Percentiles rank a stretch among this genome's conserved stretches.
Conservation (phyloP, 2,888 invertebrate species). For the Nowickia ferox region DNA sequence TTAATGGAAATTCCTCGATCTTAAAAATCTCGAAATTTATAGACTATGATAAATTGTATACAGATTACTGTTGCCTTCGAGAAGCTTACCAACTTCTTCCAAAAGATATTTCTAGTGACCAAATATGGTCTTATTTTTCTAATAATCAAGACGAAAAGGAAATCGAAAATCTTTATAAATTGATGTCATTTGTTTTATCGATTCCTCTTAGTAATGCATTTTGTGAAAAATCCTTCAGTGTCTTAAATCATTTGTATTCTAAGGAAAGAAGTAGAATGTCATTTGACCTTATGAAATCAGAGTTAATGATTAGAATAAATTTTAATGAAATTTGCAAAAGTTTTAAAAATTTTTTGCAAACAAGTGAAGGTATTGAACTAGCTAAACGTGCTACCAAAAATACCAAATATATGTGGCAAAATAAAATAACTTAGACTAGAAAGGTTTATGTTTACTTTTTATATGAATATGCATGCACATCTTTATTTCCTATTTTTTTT, state of each 20-base stretch:
- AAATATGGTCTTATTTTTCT: constrained; percentile 30
- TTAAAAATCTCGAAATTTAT: neutral
- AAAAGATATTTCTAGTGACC: constrained; percentile 27
- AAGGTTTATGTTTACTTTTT: too few species aligned
- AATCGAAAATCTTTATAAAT: too few species aligned
- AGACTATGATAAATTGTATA: neutral
- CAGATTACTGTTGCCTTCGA: constrained; percentile 59
- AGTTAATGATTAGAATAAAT: neutral
- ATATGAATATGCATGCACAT: too few species aligned
- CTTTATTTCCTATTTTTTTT: too few species aligned
- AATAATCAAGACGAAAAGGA: neutral
- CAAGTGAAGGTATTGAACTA: too few species aligned
- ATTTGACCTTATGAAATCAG: neutral
- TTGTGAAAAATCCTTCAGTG: neutral
- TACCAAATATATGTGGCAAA: too few species aligned
- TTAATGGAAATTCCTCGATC: neutral
- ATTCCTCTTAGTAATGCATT: neutral
- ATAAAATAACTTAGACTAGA: too few species aligned
- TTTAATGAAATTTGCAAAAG: too few species aligned
- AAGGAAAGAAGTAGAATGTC: constrained; percentile 13
- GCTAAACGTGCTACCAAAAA: too few species aligned
- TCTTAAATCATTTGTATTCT: neutral
- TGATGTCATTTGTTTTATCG: neutral
- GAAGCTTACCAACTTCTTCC: constrained; percentile 34
- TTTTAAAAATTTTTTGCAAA: too few species aligned